These are phyloP conservation scores for Panopea generosa DNA, from an alignment of 2,888 invertebrate species.

Conservation along the genomic window DNA sequence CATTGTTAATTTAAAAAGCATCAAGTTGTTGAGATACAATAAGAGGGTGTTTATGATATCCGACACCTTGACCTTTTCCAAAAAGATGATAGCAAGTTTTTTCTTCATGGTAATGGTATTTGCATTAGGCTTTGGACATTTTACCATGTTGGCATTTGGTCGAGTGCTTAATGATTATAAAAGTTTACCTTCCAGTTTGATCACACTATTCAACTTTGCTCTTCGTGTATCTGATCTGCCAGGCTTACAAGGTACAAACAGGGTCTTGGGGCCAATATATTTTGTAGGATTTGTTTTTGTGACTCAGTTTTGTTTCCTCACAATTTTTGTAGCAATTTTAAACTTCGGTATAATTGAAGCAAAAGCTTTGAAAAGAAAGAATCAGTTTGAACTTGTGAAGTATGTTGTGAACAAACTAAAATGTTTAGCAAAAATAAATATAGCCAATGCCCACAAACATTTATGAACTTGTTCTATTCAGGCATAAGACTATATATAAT, in stretches of 20 bases:
- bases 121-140: conserved; percentile 64
- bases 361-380: conserved; percentile 44
- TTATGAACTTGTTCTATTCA: too few species aligned
- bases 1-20: conserved; percentile 68
- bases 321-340: conserved; percentile 68
- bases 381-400: conserved; percentile 65
- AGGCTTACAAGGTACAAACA: conserved; percentile 46
- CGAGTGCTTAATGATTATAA: conserved; percentile 51
- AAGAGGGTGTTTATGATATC: conserved; percentile 61
- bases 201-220: conserved; percentile 66
- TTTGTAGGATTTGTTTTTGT: conserved; percentile 65
- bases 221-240: conserved; percentile 67
- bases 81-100: conserved; percentile 53
- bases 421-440: not conserved
- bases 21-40: conserved; percentile 71
- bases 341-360: conserved; percentile 61
- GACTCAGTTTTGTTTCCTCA: conserved; percentile 62
- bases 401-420: conserved; percentile 67
- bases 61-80: conserved; percentile 52
- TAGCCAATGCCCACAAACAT: too few species aligned
- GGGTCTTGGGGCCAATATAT: conserved; percentile 66
- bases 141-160: conserved; percentile 64
- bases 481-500: too few species aligned
- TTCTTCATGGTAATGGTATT: conserved; percentile 46
- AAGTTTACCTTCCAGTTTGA: conserved; percentile 37